phyloP scores from a whole-genome alignment of 2,797 vertebrate species.

The Falco concolor region DNA sequence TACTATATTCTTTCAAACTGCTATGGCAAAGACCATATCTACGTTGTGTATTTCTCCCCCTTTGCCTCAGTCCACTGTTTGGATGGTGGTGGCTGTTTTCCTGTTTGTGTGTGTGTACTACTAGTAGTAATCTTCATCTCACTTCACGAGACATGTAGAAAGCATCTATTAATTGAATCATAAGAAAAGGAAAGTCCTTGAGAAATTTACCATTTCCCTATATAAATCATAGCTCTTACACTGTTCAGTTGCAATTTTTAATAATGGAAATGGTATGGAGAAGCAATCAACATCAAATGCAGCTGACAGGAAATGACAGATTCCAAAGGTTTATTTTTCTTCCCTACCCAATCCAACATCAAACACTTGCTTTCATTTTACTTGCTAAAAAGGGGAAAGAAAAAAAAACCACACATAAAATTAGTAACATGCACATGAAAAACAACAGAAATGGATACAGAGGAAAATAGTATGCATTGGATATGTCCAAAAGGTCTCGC shows the following conservation, averaged over 20 bases:
- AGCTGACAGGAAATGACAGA: neutral
- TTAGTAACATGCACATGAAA: neutral
- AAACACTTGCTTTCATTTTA: conserved; percentile 63
- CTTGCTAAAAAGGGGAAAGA: conserved; percentile 66
- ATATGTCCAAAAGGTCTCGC: neutral
- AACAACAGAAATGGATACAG: neutral
- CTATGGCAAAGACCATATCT: rapidly evolving
- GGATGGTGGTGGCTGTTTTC: neutral
- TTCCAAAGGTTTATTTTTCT: neutral
- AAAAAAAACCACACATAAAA: neutral
- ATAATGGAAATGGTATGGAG: neutral
- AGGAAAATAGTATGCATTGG: neutral
- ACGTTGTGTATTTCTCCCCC: neutral
- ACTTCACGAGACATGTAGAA: neutral
- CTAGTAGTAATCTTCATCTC: neutral
- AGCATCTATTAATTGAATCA: conserved; percentile 4
- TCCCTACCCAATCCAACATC: neutral
- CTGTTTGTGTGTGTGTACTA: neutral
- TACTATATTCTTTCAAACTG: neutral
- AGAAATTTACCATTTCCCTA: neutral
- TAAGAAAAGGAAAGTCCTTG: neutral
- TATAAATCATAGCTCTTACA: neutral
- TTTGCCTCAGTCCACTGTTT: neutral
- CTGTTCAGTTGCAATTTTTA: neutral
- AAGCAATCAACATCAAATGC: neutral